Evolutionary conservation across 2,113 vertebrate species (phyloP).

Genomic region (Percopsis transmontana): DNA sequence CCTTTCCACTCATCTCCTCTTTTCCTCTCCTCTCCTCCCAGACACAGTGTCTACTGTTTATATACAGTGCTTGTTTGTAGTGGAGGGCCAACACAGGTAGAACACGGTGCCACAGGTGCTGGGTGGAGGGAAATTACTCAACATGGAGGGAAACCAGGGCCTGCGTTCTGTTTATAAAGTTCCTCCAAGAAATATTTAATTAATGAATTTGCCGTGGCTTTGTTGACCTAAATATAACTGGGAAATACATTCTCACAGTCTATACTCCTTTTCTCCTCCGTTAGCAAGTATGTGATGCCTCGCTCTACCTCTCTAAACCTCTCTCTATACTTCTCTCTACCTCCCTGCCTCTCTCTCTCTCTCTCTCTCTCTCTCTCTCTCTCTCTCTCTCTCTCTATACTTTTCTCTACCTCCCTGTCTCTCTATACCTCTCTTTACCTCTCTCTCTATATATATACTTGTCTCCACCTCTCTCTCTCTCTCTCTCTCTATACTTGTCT

Average conservation of each 20-base stretch:
- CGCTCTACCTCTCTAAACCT: not conserved
- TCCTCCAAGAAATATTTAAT: conserved; percentile 38
- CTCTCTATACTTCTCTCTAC: no score
- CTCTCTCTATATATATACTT: conserved; percentile 26
- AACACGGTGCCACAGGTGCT: conserved; percentile 25
- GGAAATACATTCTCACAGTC: conserved; percentile 19
- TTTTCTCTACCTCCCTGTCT: conserved; percentile 8
- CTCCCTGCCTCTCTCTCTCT: no score
- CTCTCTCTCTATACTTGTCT: conserved; percentile 1
- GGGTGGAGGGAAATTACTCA: not conserved
- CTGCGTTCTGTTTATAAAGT: conserved; percentile 32
- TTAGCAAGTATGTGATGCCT: conserved; percentile 26
- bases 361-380: no score
- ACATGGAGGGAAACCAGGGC: conserved; percentile 26
- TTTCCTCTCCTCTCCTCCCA: not conserved
- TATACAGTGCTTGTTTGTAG: not conserved
- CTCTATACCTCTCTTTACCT: not conserved
- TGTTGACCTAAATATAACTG: conserved; percentile 45
- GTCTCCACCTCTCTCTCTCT: conserved; percentile 21
- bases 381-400: not conserved
- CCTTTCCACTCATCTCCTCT: not conserved
- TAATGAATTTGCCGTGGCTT: conserved; percentile 37
- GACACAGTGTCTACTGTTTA: not conserved
- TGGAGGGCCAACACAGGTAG: conserved; percentile 1
- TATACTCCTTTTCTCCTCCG: conserved; percentile 21